Evolutionary conservation across 2,888 invertebrate species (phyloP), one percentile per base, ranked within the genome.

Genomic region (Hypomecis punctinalis): DNA sequence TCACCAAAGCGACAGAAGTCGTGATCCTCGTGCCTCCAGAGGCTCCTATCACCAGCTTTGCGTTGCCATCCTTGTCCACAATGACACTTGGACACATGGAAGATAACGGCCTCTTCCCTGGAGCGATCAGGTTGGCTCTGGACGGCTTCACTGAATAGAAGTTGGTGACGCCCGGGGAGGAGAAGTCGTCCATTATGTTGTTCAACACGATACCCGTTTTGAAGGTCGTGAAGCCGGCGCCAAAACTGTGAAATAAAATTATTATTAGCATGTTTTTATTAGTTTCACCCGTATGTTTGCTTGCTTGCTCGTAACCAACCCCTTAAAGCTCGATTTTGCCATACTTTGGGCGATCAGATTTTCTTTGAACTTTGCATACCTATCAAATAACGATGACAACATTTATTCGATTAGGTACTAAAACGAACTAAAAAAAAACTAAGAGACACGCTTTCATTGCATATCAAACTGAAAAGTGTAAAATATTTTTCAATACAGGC

Each of bases 121-220:
- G 97, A 51, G 85, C 90, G 71, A 98, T 96, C 78, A 94, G 96
- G 90, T 98, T 98, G 7, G 95, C 95, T 0, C 96, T 95, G 0
- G 97, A 97, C 0, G 97, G 96, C 53, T 96, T 95, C 9, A 97
- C 73, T 1, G 94, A 95, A 82, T 96, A 97, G 67, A 90, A 94
- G 79, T 96, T 96, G 0, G 94, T 91, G 64, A 96, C 94, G 36
- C 95, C 95, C 0, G 97, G 96, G 0, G 96, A 95, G 0, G 98
- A 97, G 86, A 99, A 99, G 82, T 99, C 99, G 75, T 98, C 98
- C 97, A 99, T 98, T 68, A 97, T 97, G 83, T 98, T 97, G 86
- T 99, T 99, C 86, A 98, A 96, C n/a, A 99, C 92, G 33, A 99
- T 96, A 0, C 99, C 99, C 0, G 98, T 97, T 58, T 95, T 95